Evolutionary conservation across 2,888 invertebrate genomes (phyloP), one percentile per base, ranked within the genome.

Genomic region (Synanthedon tipuliformis): DNA sequence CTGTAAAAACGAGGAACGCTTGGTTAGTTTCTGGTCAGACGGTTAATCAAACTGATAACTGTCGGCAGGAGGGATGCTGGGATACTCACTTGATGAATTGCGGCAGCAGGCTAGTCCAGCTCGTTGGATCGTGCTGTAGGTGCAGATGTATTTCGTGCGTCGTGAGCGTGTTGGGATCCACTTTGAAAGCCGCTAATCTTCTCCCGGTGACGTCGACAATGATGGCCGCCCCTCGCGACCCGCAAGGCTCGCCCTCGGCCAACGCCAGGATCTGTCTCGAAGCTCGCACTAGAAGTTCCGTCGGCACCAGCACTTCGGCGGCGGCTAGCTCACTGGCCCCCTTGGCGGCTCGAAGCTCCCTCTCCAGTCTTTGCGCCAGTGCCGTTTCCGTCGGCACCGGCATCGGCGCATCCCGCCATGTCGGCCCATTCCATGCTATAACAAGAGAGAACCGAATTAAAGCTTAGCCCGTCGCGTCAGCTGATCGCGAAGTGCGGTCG

Each of bases 121-220:
- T 93, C 66, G 94, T 92, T 57, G 92, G 91, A 72, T 95, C 94
- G 76, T 95, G 95, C 78, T 94, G 94, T 63, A 97, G 89, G 52
- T 95, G 96, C 61, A 97, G 89, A 82, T 94, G 94, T 66, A 97
- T 89, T 83, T 97, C 96, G 79, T 96, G 97, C 58, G 96, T 97
- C 57, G 96, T 94, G 52, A 96, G 93, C 40, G 95, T 94, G 73
- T 91, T 91, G 52, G 94, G 93, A 84, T 96, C 96, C 71, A 94
- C 92, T 80, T 95, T 93, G 79, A 96, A 90, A 68, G 93, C 93
- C 54, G 95, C 94, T 65, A 96, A 89, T 70, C 92, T 89, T 64
- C 94, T 89, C 51, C 92, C 92, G 73, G 95, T 93, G 65, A 95
- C 93, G 78, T 93, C 93, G 55, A 96, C 91, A 78, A 92, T 94